These are phyloP conservation scores for Papilio gigon DNA, from an alignment of 2,888 invertebrate species.

Conservation along the genomic window DNA sequence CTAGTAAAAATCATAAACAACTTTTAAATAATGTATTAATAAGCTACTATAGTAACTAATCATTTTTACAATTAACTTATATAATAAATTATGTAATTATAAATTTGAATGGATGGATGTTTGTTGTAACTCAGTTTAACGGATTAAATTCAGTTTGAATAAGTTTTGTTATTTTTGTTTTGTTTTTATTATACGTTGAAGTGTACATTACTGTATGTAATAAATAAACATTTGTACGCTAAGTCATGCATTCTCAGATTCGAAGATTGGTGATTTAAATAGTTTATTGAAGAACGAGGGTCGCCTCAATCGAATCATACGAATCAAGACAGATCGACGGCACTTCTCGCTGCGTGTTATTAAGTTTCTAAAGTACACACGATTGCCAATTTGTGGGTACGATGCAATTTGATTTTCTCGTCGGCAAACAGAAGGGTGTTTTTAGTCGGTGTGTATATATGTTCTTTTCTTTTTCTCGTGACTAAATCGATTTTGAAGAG, in stretches of 20 bases:
- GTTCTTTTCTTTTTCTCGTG: not conserved
- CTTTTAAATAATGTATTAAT: too few relatives aligned
- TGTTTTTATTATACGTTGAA: too few relatives aligned
- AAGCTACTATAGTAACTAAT: too few relatives aligned
- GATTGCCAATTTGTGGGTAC: slow-evolving; percentile 20
- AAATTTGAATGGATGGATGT: too few relatives aligned
- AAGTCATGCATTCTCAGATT: slow-evolving; percentile 5
- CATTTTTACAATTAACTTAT: too few relatives aligned
- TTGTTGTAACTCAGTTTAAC: too few relatives aligned
- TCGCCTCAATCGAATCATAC: slow-evolving; percentile 23
- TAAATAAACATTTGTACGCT: not conserved
- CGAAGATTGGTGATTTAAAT: slow-evolving; percentile 11
- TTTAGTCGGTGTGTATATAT: not conserved
- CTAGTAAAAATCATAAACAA: too few relatives aligned
- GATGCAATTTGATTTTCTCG: slow-evolving; percentile 8
- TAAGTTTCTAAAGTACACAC: slow-evolving; percentile 7
- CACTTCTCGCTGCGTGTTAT: slow-evolving; percentile 21
- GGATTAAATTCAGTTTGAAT: too few relatives aligned
- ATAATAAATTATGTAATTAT: too few relatives aligned
- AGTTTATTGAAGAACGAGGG: slow-evolving; percentile 22
- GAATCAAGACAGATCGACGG: slow-evolving; percentile 24
- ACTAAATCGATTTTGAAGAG: not conserved
- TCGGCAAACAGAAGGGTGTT: not conserved
- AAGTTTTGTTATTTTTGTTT: too few relatives aligned
- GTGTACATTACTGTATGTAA: too few relatives aligned